Conservation (phyloP, 2,113 vertebrate genomes). For the Nothoprocta perdicaria region DNA sequence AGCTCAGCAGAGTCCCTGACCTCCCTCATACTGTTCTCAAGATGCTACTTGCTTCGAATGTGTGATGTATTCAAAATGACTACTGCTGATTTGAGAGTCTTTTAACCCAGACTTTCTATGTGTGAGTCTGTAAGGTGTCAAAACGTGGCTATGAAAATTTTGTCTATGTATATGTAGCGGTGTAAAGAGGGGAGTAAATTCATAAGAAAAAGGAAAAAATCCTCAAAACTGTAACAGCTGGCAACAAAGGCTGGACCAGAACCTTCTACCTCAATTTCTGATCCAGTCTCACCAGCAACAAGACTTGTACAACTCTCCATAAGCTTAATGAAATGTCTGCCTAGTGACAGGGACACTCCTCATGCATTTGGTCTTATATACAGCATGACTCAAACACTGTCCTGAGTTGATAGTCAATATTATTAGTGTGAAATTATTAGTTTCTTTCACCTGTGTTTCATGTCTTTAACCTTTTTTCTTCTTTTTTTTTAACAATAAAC, state of each 20-base stretch:
- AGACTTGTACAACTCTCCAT: background rate
- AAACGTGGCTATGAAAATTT: background rate
- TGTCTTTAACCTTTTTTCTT: background rate
- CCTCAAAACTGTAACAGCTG: background rate
- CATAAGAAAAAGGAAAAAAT: background rate
- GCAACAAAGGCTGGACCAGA: background rate
- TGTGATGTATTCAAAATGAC: background rate
- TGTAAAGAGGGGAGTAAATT: background rate
- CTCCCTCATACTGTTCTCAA: background rate
- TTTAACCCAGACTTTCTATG: background rate
- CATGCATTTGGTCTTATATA: accelerated
- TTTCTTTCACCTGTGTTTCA: background rate
- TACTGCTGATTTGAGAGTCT: background rate
- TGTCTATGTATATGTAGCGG: background rate
- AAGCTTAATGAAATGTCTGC: background rate
- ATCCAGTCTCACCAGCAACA: background rate
- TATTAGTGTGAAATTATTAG: background rate
- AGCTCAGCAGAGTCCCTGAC: background rate
- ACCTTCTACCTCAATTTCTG: background rate
- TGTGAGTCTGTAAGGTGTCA: background rate
- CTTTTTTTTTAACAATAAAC: background rate
- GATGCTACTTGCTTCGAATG: background rate
- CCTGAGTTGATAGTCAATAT: accelerated
- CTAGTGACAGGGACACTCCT: accelerated
- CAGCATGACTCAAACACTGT: background rate